A percentile compares a stretch with the other conserved stretches of the same genome.
Evolutionary conservation across 1,140 invertebrate species (phyloP).

Genomic region (Drepana arcuata): DNA sequence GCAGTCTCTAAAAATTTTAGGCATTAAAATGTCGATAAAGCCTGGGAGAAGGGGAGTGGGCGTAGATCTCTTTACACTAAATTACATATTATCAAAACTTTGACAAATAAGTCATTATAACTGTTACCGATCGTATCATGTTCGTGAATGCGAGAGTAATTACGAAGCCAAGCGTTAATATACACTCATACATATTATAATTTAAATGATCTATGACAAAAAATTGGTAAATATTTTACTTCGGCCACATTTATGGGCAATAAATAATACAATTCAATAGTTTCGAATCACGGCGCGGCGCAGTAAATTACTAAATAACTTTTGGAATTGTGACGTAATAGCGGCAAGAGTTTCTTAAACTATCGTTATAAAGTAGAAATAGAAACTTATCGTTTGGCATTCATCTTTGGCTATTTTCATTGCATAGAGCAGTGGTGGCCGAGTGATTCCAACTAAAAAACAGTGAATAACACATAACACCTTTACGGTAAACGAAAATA

Average conservation of each 20-base stretch:
- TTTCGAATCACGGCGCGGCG: background rate
- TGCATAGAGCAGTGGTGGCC: too few species aligned
- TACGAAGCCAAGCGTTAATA: conserved; percentile 5
- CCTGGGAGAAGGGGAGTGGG: too few species aligned
- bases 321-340: conserved; percentile 2
- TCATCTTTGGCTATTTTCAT: too few species aligned
- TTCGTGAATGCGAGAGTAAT: conserved; percentile 9
- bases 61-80: too few species aligned
- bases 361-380: too few species aligned
- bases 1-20: too few species aligned
- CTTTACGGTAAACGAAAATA: too few species aligned
- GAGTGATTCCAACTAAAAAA: too few species aligned
- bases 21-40: too few species aligned
- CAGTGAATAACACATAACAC: too few species aligned
- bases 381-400: too few species aligned
- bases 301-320: conserved; percentile 12
- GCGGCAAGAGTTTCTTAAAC: too few species aligned
- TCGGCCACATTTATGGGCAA: conserved; percentile 8
- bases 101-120: conserved; percentile 8
- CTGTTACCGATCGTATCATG: background rate
- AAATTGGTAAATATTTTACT: conserved; percentile 13
- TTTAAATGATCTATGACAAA: conserved; percentile 6
- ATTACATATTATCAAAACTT: conserved; percentile 5
- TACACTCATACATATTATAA: conserved; percentile 9
- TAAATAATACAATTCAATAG: conserved; percentile 9